Conservation (phyloP, 2,113 vertebrate genomes). For the Naja naja region DNA sequence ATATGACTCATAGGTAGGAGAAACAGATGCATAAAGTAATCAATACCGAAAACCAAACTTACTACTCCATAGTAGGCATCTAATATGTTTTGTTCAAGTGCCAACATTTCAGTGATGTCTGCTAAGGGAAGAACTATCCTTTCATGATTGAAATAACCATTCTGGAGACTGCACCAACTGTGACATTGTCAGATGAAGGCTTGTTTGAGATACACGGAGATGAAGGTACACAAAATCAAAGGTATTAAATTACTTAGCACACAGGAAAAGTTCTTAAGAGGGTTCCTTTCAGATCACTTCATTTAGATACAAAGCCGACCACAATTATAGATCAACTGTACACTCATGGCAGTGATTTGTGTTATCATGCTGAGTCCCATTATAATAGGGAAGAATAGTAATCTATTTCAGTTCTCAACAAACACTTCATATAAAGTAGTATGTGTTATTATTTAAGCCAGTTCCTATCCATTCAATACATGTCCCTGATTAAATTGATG, state of each 20-base stretch:
- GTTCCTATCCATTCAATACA: neutral
- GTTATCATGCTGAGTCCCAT: neutral
- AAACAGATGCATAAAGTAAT: neutral
- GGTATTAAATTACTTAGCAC: neutral
- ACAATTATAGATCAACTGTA: neutral
- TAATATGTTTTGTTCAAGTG: neutral
- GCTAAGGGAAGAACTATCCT: neutral
- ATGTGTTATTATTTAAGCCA: neutral
- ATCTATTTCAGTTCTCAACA: neutral
- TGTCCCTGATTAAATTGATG: neutral
- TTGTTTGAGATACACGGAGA: neutral
- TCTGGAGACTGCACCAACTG: neutral
- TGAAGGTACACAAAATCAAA: neutral
- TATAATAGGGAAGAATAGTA: neutral
- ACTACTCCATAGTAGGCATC: neutral
- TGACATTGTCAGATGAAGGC: neutral
- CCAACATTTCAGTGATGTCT: constrained; percentile 9
- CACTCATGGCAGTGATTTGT: neutral
- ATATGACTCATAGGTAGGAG: neutral
- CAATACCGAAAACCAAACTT: neutral
- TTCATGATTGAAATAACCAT: constrained; percentile 1
- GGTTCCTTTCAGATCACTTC: neutral
- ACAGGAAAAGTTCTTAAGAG: neutral
- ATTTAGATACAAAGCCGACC: neutral
- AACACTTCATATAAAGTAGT: neutral